Percentiles rank a stretch among this genome's conserved stretches.
Evolutionary conservation across 2,797 vertebrate genomes (phyloP).

Genomic region (Phrynocephalus forsythii): DNA sequence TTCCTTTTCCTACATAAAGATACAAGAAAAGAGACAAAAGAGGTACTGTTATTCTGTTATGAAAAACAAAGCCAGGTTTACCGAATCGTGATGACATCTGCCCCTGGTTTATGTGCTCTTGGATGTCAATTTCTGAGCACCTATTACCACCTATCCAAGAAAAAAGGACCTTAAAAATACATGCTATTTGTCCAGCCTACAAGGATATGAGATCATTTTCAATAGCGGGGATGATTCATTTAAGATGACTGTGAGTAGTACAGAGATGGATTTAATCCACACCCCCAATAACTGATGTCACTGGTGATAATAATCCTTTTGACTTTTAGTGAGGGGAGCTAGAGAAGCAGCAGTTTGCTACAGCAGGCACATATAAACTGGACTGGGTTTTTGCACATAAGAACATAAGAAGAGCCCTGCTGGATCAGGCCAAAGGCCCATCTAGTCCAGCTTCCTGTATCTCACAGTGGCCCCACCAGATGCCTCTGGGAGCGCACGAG

Average conservation of each 20-base stretch:
- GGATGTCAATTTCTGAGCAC: not conserved
- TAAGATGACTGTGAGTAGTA: not conserved
- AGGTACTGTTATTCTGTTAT: conserved; percentile 11
- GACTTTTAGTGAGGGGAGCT: not conserved
- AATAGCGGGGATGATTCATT: not conserved
- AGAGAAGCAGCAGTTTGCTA: not conserved
- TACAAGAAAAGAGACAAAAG: conserved; percentile 37
- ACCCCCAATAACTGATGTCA: not conserved
- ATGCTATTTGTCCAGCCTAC: not conserved
- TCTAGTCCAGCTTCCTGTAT: too few relatives aligned
- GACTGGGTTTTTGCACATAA: not conserved
- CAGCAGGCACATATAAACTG: not conserved
- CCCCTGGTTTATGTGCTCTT: not conserved
- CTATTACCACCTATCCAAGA: not conserved
- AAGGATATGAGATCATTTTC: not conserved
- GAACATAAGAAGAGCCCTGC: too few relatives aligned
- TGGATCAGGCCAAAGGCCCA: too few relatives aligned
- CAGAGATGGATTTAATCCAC: not conserved
- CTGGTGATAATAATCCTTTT: not conserved
- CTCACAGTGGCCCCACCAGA: too few relatives aligned
- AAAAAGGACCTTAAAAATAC: not conserved
- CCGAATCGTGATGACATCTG: not conserved
- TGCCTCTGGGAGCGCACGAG: too few relatives aligned
- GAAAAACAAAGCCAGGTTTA: not conserved
- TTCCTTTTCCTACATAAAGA: conserved; percentile 88